Base-by-base conservation (phyloP, 2,888 invertebrate species). In the Euspilapteryx auroguttella region DNA sequence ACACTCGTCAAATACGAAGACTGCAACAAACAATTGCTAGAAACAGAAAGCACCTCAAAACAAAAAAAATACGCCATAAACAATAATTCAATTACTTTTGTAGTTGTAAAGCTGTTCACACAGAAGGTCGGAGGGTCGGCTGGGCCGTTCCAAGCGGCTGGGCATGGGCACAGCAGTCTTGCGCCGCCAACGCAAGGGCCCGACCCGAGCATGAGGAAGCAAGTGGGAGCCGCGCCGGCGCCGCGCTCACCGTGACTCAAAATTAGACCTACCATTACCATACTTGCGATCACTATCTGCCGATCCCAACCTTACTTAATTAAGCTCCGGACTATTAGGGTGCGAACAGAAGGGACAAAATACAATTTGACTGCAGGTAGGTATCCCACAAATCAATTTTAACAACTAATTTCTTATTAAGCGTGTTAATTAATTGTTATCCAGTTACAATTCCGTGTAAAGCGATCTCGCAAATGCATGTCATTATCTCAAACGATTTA, bases 291-390 rank as follows among this genome's bases (percentile, higher is more conserved):
- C 55, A 49, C 49, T 45, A 62, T 57, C 61, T 49, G 49, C 55
- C 46, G 44, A 52, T 51, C 48, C 51, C 46, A 39, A 45, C 49
- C 42, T 33, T 32, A 32, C 48, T 59, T 61, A 63, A 65, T 65
- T 61, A 61, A 57, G 49, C 55, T 45, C 43, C 53, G 51, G 46
- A 52, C 41, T 47, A 53, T 56, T 58, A 49, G 63, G 59, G 59
- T 55, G 56, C 54, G 45, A 57, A 55, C 46, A 47, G 45, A 45
- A 56, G 45, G 50, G 49, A 54, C 54, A 28, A 25, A 27, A 24
- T 25, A 51, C 47, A n/a, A n/a, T n/a, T n/a, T n/a, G n/a, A 39
- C 36, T 44, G 42, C 11, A 27, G 42, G 41, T 49, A 49, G 50
- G 51, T 49, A 51, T 47, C 45, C 33, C 36, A 33, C 29, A 35